A percentile compares a stretch with the other conserved stretches of the same genome.
Conservation (phyloP, 1,140 invertebrate genomes). For the Lepidurus couesii region DNA sequence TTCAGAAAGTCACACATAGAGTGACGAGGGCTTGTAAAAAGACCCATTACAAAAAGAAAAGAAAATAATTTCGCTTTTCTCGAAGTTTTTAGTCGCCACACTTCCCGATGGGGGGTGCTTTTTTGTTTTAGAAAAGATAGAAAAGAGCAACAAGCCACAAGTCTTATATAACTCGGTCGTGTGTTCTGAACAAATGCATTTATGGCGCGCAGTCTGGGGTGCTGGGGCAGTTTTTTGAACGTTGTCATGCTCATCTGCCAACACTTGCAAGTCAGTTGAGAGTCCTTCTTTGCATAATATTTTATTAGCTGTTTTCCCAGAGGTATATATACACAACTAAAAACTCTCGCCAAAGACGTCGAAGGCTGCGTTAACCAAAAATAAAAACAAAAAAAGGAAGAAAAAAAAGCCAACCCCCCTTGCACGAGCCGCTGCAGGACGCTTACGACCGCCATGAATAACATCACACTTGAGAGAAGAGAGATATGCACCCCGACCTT, state of each 20-base stretch:
- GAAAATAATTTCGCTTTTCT: not conserved
- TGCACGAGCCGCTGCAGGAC: constrained; percentile 20
- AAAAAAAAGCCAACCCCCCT: not conserved
- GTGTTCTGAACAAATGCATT: not conserved
- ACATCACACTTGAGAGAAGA: not conserved
- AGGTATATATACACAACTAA: not conserved
- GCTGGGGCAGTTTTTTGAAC: constrained; percentile 4
- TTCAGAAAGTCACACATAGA: constrained; percentile 11
- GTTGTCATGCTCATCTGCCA: constrained; percentile 21
- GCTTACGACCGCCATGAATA: constrained; percentile 14
- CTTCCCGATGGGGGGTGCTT: not conserved
- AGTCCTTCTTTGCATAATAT: not conserved
- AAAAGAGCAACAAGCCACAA: not conserved
- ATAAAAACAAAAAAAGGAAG: not conserved
- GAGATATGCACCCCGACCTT: constrained; percentile 8
- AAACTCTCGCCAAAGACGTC: not conserved
- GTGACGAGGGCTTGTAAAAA: constrained; percentile 4
- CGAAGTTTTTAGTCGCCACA: not conserved
- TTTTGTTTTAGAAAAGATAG: not conserved
- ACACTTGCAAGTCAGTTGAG: constrained; percentile 11
- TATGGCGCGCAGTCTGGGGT: not conserved
- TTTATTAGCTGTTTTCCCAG: not conserved
- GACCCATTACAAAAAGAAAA: too few species aligned
- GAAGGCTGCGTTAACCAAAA: not conserved
- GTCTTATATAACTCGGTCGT: not conserved